Base-by-base conservation (phyloP, 2,797 vertebrate genomes). In the Salmo trutta region DNA sequence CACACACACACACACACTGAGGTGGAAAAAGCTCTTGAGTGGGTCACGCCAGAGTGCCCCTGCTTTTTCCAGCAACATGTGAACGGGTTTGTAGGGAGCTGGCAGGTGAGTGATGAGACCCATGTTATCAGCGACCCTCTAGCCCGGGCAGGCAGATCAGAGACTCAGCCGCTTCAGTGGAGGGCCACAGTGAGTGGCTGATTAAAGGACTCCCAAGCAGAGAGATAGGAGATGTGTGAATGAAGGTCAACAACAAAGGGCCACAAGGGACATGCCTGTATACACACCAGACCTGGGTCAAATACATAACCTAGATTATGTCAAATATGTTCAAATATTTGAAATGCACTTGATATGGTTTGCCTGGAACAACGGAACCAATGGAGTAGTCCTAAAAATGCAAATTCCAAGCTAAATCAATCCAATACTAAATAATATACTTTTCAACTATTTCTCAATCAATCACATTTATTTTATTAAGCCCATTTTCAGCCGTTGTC, bases 81-180 rank as follows among this genome's bases (percentile, higher is more conserved):
- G 85, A 89, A 90, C 79, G 81, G 83, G 81, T 81, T 67, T 24
- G 82, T 82, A 87, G 79, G 77, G 83, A 83, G 86, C 91, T 93
- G 94, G 85, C 79, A 67, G 86, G 87, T 52, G 93, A 96, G 93
- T 94, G 94, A 79, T 94, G 95, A 95, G 93, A 95, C 78, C 81
- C 76, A 84, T 27, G 83, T 89, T 91, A 85, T 85, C 59, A 88
- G 83, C 73, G 79, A 74, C 80, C 83, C 90, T 78, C 84, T 76
- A 77, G 66, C 66, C 65, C 29, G 14, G 81, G 82, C 84, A 86
- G 21, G 81, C 82, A 87, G 91, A 93, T 93, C 93, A 92, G 88
- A 92, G 90, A 84, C 88, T 19, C 66, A 3, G 29, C 89, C 79
- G 88, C 87, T 89, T 87, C 82, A 89, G 83, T 74, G 79, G 91